A percentile compares a stretch with the other conserved stretches of the same genome.
Conservation (phyloP, 1,140 invertebrate genomes). For the Thaumetopoea pityocampa region DNA sequence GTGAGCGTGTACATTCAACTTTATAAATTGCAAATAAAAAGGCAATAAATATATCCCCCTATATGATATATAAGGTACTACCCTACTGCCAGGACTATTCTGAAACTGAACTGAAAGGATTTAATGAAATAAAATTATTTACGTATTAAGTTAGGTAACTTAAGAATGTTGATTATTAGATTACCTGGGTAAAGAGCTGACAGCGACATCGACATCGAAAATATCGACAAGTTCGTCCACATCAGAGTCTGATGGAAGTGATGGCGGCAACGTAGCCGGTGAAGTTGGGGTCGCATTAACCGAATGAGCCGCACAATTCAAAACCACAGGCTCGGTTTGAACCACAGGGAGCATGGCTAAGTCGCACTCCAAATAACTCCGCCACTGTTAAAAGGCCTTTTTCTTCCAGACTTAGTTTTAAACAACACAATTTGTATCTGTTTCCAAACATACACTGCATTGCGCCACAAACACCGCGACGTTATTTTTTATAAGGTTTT, state of each 20-base stretch:
- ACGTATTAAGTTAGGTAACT: neutral
- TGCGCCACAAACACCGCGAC: constrained; percentile 65
- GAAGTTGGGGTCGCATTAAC: constrained; percentile 46
- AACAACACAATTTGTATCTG: constrained; percentile 56
- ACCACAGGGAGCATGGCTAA: constrained; percentile 68
- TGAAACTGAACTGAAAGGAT: constrained; percentile 2
- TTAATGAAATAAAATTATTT: too few species aligned
- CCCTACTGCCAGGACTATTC: too few species aligned
- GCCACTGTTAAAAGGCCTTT: constrained; percentile 42
- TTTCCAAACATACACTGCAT: constrained; percentile 72
- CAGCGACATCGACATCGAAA: constrained; percentile 65
- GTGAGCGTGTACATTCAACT: too few species aligned
- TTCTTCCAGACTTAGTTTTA: constrained; percentile 41
- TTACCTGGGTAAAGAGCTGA: constrained; percentile 62
- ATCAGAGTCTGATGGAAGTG: constrained; percentile 59
- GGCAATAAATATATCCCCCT: too few species aligned
- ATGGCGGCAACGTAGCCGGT: constrained; percentile 51
- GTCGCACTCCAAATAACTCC: constrained; percentile 41
- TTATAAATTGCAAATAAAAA: too few species aligned
- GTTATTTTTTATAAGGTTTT: constrained; percentile 44
- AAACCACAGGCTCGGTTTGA: constrained; percentile 58
- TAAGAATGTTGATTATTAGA: constrained; percentile 2
- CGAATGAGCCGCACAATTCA: constrained; percentile 52
- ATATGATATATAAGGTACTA: too few species aligned
- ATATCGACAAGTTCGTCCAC: constrained; percentile 63